phyloP scores from a whole-genome alignment of 2,797 vertebrate genomes.

The Oreortyx pictus region DNA sequence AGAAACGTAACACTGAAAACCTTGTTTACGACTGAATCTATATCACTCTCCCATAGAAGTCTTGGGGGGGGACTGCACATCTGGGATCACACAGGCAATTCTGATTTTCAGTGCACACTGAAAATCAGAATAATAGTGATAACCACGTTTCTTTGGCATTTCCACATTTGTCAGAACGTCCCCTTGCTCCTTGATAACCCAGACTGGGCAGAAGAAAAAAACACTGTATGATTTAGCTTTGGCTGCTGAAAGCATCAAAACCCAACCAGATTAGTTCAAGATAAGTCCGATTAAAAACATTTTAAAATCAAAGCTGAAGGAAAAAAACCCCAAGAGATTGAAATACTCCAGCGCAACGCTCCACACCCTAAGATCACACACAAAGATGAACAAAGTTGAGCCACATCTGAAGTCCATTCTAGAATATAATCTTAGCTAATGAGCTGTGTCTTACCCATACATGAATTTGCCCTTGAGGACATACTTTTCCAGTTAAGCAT shows the following conservation, averaged over 20 bases:
- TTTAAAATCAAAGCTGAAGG: neutral
- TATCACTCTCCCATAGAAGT: neutral
- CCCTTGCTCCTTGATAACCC: neutral
- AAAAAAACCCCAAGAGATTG: neutral
- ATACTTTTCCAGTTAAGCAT: slow-evolving; percentile 22
- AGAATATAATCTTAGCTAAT: neutral
- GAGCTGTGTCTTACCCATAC: neutral
- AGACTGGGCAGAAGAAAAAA: neutral
- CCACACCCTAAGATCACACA: slow-evolving; percentile 45
- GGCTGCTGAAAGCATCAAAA: neutral
- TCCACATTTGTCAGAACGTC: neutral
- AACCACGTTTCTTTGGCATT: neutral
- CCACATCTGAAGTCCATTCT: slow-evolving; percentile 45
- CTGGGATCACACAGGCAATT: accelerated
- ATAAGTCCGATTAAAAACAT: neutral
- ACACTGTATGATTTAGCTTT: neutral
- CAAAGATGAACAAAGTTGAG: neutral
- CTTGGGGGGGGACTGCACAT: neutral
- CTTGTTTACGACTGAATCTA: neutral
- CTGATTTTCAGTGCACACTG: neutral
- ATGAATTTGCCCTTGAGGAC: slow-evolving; percentile 36
- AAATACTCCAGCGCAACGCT: neutral
- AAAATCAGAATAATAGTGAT: too few species aligned
- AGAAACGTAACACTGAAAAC: neutral
- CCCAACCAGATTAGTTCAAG: neutral